Conservation (phyloP, 2,888 invertebrate genomes). For the Neoaliturus tenellus region DNA sequence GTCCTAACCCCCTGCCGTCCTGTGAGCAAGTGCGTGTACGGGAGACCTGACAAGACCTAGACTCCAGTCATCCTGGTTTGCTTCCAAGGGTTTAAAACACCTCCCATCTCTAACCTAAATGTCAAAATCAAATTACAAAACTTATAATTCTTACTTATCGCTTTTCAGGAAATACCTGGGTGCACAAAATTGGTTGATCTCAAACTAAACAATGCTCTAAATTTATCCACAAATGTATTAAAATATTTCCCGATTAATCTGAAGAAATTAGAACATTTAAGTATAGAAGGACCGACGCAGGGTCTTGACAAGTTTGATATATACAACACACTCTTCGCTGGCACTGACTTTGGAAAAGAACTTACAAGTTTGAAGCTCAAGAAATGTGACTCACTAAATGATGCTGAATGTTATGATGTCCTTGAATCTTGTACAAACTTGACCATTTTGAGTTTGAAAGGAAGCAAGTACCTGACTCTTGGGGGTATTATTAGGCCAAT, state of each 20-base stretch:
- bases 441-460: not conserved
- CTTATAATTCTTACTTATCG: too few species aligned
- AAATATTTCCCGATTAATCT: not conserved
- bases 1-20: too few species aligned
- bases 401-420: not conserved
- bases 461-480: not conserved
- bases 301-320: not conserved
- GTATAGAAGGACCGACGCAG: not conserved
- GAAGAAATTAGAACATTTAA: not conserved
- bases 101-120: too few species aligned
- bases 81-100: too few species aligned
- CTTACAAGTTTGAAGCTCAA: not conserved
- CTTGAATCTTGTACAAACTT: not conserved
- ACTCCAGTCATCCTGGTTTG: too few species aligned
- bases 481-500: not conserved
- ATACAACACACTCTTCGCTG: not conserved
- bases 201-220: constrained; percentile 12
- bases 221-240: not conserved
- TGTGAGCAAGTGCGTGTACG: too few species aligned
- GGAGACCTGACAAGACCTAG: too few species aligned
- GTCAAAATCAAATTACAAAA: too few species aligned
- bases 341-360: not conserved
- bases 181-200: constrained; percentile 5
- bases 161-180: not conserved
- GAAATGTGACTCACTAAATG: not conserved